Percentiles rank a stretch among this genome's conserved stretches.
Evolutionary conservation across 2,888 invertebrate genomes (phyloP).

Genomic region (Busseola fusca): DNA sequence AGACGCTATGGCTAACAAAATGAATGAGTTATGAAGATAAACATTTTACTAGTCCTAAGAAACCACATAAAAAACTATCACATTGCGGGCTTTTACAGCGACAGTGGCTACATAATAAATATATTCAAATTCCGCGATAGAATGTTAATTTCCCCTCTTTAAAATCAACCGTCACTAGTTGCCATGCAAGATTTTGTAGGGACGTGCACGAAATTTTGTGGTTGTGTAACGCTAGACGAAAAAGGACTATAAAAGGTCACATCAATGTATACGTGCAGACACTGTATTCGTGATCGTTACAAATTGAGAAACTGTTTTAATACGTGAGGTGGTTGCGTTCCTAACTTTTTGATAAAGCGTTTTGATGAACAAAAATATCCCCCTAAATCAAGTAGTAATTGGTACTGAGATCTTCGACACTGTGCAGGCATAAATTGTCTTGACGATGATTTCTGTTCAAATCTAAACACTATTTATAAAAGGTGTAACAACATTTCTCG

Average conservation of each 20-base stretch:
- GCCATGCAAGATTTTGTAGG: conserved; percentile 62
- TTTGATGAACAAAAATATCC: conserved; percentile 8
- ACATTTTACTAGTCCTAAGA: conserved; percentile 52
- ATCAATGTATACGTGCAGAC: conserved; percentile 61
- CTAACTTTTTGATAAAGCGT: conserved; percentile 36
- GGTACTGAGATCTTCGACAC: not conserved
- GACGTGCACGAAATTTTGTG: conserved; percentile 68
- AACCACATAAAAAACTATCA: too few species aligned
- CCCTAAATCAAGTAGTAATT: not conserved
- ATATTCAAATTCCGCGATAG: conserved; percentile 66
- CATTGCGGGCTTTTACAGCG: conserved; percentile 66
- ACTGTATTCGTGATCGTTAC: conserved; percentile 59
- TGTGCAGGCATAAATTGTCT: not conserved
- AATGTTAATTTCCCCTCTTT: conserved; percentile 69
- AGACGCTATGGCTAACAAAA: conserved; percentile 39
- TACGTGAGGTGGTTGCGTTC: conserved; percentile 59
- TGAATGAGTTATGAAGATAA: conserved; percentile 47
- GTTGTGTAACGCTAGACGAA: conserved; percentile 65
- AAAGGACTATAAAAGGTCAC: conserved; percentile 69
- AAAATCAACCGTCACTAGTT: conserved; percentile 57
- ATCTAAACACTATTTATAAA: not conserved
- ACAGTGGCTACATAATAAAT: conserved; percentile 63
- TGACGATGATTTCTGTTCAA: not conserved
- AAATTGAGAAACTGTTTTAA: conserved; percentile 65
- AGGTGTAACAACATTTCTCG: not conserved